Percentiles rank a stretch among this genome's conserved stretches.
phyloP scores from a whole-genome alignment of 1,140 invertebrate genomes.

The Zaprionus tsacasi region DNA sequence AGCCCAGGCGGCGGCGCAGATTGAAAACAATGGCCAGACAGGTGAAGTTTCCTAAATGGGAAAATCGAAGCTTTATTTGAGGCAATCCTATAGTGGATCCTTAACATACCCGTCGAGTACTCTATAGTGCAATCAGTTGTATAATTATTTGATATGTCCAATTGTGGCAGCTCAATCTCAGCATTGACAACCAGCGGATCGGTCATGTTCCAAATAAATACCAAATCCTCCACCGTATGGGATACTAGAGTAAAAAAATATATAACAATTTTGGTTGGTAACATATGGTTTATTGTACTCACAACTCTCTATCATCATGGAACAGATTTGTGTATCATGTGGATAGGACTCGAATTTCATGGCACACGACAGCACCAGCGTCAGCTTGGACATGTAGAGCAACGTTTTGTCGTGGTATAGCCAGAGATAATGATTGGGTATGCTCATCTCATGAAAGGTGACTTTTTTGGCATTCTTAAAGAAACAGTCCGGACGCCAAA shows the following conservation, averaged over 20 bases:
- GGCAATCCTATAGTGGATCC: neutral
- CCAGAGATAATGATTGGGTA: slow-evolving; percentile 97
- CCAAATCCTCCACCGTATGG: slow-evolving; percentile 92
- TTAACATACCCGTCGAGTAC: slow-evolving; percentile 90
- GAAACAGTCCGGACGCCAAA: slow-evolving; percentile 96
- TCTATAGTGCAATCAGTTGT: slow-evolving; percentile 95
- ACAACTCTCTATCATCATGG: slow-evolving; percentile 96
- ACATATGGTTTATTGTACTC: slow-evolving; percentile 84
- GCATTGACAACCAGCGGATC: slow-evolving; percentile 94
- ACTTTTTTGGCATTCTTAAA: slow-evolving; percentile 97
- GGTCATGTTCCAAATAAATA: slow-evolving; percentile 95
- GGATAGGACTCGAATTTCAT: slow-evolving; percentile 97
- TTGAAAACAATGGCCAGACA: slow-evolving; percentile 94
- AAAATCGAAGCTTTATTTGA: neutral
- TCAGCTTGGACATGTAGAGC: slow-evolving; percentile 97
- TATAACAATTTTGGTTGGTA: neutral
- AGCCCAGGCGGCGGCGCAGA: slow-evolving; percentile 91
- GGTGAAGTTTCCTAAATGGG: slow-evolving; percentile 90
- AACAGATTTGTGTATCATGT: slow-evolving; percentile 94
- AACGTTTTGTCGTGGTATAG: slow-evolving; percentile 95
- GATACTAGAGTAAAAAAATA: slow-evolving; percentile 86
- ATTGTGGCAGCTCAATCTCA: slow-evolving; percentile 93
- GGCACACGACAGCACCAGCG: slow-evolving; percentile 93
- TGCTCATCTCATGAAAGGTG: slow-evolving; percentile 97
- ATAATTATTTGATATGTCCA: slow-evolving; percentile 94